Evolutionary conservation across 2,888 invertebrate species (phyloP), one percentile per base, ranked within the genome.

Genomic region (Drosophila siamana): DNA sequence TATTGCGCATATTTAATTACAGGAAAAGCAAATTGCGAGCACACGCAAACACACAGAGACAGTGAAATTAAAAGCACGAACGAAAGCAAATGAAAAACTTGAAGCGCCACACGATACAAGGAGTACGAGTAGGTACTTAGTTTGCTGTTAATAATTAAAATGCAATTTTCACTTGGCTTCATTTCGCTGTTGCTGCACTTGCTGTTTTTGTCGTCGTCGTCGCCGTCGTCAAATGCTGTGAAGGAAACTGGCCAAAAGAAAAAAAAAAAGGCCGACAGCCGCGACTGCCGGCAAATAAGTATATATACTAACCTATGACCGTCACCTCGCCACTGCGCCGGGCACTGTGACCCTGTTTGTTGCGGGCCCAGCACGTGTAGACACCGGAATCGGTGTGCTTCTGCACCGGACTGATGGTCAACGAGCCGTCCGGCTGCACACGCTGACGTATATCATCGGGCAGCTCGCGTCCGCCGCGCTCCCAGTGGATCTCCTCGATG

Each of bases 371-470:
- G 92, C 97, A 97, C 33, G 95, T 95, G 92, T 97, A 97, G 46
- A 95, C 95, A 13, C 96, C 96, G 28, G 96, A 95, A 90, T 96
- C 95, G 8, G 94, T 93, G 70, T 93, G 93, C 90, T 96, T 96
- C 90, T 96, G 96, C 19, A 97, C 96, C 36, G 95, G 95, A 78
- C 94, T 94, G 80, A 97, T 95, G 75, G 95, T 94, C 78, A 97
- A 92, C 0, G 96, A 95, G 26, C 97, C 97, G 88, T 96, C 96
- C 6, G 94, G 91, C 64, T 95, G 93, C 30, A 96, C 95, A 88
- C 95, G 95, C 89, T 96, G 96, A 6, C 96, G 93, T 83, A 96
- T 94, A 91, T 96, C 96, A 86, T 95, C 95, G n/a, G 96, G 96
- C 64, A 97, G 92, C 88, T 95, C 95, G 40, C 95, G 93, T 16